A percentile compares a stretch with the other conserved stretches of the same genome.
phyloP scores from a whole-genome alignment of 1,140 invertebrate species.

The Scaptomyza hsui region DNA sequence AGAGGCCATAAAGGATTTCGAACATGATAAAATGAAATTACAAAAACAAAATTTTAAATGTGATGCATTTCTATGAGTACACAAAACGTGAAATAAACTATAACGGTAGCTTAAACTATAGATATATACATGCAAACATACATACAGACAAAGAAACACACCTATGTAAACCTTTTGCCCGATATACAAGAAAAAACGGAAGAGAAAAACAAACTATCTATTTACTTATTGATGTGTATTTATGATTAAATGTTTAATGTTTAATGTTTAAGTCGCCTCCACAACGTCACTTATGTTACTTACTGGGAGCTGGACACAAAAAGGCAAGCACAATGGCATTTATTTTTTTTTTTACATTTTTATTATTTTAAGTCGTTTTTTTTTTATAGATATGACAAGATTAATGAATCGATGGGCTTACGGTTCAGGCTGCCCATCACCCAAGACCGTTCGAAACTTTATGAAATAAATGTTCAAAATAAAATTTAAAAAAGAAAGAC shows the following conservation, averaged over 20 bases:
- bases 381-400: slow-evolving; percentile 37
- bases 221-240: slow-evolving; percentile 38
- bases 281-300: slow-evolving; percentile 14
- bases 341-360: background rate
- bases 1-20: slow-evolving; percentile 28
- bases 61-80: slow-evolving; percentile 67
- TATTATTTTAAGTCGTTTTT: background rate
- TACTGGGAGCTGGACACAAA: slow-evolving; percentile 42
- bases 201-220: background rate
- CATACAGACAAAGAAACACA: background rate
- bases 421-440: slow-evolving; percentile 39
- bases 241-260: slow-evolving; percentile 21
- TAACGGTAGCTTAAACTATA: slow-evolving; percentile 5
- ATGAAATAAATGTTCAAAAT: slow-evolving; percentile 74
- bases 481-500: slow-evolving; percentile 28
- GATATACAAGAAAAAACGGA: background rate
- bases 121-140: background rate
- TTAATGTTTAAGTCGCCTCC: slow-evolving; percentile 4
- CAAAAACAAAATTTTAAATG: slow-evolving; percentile 47
- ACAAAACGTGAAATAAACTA: slow-evolving; percentile 13
- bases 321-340: background rate
- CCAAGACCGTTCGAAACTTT: slow-evolving; percentile 42
- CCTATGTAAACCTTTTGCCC: slow-evolving; percentile 11
- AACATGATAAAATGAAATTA: slow-evolving; percentile 11
- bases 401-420: slow-evolving; percentile 50